Evolutionary conservation across 2,797 vertebrate species (phyloP).

Genomic region (Oryzias dopingdopingensis): DNA sequence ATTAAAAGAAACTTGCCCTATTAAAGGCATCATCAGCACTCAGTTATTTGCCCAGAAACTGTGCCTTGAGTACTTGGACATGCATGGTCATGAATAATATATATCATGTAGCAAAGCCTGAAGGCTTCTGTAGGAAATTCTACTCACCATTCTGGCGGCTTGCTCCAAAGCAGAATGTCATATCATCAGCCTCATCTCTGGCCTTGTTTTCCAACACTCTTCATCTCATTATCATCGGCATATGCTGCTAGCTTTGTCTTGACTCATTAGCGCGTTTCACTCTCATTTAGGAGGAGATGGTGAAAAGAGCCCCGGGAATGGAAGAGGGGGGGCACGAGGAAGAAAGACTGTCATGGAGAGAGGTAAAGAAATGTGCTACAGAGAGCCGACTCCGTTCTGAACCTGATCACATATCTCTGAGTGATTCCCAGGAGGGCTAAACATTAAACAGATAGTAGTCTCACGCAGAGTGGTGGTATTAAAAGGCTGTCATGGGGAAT

Average conservation of each 20-base stretch:
- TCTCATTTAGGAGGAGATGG: conserved; percentile 53
- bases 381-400: conserved; percentile 19
- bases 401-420: conserved; percentile 27
- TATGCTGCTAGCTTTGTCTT: conserved; percentile 70
- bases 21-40: conserved; percentile 25
- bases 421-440: conserved; percentile 46
- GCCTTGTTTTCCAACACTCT: conserved; percentile 69
- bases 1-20: conserved; percentile 13
- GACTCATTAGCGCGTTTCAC: conserved; percentile 60
- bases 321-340: not conserved
- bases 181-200: conserved; percentile 45
- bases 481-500: conserved; percentile 60
- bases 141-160: conserved; percentile 15
- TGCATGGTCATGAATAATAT: conserved; percentile 49
- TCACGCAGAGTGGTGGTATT: conserved; percentile 30
- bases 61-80: conserved; percentile 33
- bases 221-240: conserved; percentile 75
- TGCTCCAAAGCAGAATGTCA: conserved; percentile 41
- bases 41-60: conserved; percentile 35
- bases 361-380: conserved; percentile 24
- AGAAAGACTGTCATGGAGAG: conserved; percentile 30
- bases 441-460: conserved; percentile 55
- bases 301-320: conserved; percentile 20
- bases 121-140: conserved; percentile 27
- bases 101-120: conserved; percentile 43